Base-by-base conservation (phyloP, 2,888 invertebrate species). In the Drosophila monieri region DNA sequence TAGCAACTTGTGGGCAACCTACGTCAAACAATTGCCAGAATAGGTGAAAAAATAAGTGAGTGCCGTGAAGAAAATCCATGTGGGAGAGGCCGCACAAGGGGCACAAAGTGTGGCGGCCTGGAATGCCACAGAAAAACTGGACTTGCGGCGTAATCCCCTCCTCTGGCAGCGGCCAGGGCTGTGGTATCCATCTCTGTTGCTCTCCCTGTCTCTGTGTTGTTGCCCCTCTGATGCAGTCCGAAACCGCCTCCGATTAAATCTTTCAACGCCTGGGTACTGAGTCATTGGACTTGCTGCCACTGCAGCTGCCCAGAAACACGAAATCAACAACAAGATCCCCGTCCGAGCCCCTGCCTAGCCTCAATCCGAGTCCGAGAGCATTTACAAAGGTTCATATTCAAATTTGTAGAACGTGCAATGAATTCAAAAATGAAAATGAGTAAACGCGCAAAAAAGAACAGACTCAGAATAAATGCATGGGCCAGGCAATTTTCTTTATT, bases 371-470 rank as follows among this genome's bases (percentile, higher is more conserved):
- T 52, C 12, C 53, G 52, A 41, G 37, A 43, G n/a, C 65, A 64
- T 23, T 55, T 39, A 56, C 46, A 65, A 74, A 64, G 74, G 78
- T 85, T 85, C 86, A 88, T 83, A 83, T 88, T 88, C 88, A 83
- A 83, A 83, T 83, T 88, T 85, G 80, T 88, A 83, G 81, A 88
- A 88, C 81, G 88, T 88, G 88, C 84, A 88, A 61, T 83, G 81
- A 83, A 83, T 85, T 78, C 59, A 57, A 72, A 76, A 74, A 81
- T 73, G 68, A 79, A 88, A 85, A 85, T 74, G 75, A 85, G 77
- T 81, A 85, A 88, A 83, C 85, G 76, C 64, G 77, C 80, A 60
- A 71, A 74, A 60, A 56, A 58, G 58, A 39, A 46, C 14, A 71
- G 37, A 35, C 67, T 32, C 41, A 44, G 61, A 72, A 65, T 64